Evolutionary conservation across 1,140 invertebrate species (phyloP).

Genomic region (Bombus picipes): DNA sequence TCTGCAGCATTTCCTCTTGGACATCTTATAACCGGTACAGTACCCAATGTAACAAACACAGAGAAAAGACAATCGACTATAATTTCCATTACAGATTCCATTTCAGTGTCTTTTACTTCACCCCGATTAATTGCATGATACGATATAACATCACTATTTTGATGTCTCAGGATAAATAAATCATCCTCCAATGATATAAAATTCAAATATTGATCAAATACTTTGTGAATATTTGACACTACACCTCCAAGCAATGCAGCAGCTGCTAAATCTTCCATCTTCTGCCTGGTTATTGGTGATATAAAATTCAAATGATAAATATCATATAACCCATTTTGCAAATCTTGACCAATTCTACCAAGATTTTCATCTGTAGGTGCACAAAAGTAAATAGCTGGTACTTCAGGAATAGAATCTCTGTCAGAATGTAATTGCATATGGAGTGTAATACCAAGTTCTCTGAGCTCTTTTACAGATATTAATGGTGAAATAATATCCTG

Average conservation of each 20-base stretch:
- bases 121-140: slow-evolving; percentile 98
- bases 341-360: slow-evolving; percentile 95
- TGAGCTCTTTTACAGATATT: slow-evolving; percentile 96
- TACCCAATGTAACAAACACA: slow-evolving; percentile 97
- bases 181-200: slow-evolving; percentile 99
- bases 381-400: slow-evolving; percentile 99
- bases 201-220: slow-evolving; percentile 99
- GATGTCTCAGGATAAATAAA: slow-evolving; percentile 96
- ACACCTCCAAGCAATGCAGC: slow-evolving; percentile 94
- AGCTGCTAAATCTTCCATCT: slow-evolving; percentile 97
- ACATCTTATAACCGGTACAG: slow-evolving; percentile 97
- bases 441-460: slow-evolving; percentile 97
- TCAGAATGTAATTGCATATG: slow-evolving; percentile 98
- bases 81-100: slow-evolving; percentile 96
- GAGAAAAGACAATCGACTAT: slow-evolving; percentile 99
- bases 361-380: slow-evolving; percentile 98
- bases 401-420: slow-evolving; percentile 97
- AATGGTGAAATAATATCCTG: slow-evolving; percentile 99
- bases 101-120: slow-evolving; percentile 97
- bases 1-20: slow-evolving; percentile 98
- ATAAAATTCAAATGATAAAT: slow-evolving; percentile 99
- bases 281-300: slow-evolving; percentile 96
- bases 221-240: slow-evolving; percentile 95
- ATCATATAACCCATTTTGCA: slow-evolving; percentile 96
- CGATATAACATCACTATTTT: slow-evolving; percentile 94